Base-by-base conservation (phyloP, 2,888 invertebrate species). In the Tetanocera ferruginea region DNA sequence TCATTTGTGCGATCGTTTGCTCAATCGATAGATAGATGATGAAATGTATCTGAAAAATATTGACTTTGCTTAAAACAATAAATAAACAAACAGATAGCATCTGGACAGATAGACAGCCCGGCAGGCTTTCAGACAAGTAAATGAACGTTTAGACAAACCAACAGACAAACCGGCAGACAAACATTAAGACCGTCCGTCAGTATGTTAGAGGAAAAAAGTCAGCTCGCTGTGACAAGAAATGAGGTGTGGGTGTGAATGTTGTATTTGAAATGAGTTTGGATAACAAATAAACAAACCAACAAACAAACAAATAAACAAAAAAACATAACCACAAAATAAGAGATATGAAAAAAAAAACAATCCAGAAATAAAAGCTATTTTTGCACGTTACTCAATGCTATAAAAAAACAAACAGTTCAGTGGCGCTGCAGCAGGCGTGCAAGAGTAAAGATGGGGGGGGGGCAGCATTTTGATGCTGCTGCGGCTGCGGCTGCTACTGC, bases 161-260 rank as follows among this genome's bases (percentile, higher is more conserved):
- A 60, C 23, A 14, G 28, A n/a, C 60, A 60, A 9, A n/a, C 57
- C n/a, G 19, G 3, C 25, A 60, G 11, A 60, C 28, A 60, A 28
- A 60, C 28, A 28, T 28, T 14, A 14, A 19, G 25, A 28, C 28
- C 11, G 25, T 11, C 60, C 25, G 14, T 6, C 28, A 37, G 11
- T 43, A 72, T 57, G 37, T 19, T 19, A 28, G 3, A 31, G 28
- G 31, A n/a, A 14, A 28, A 43, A 62, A 49, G 23, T 8, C 25
- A 64, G 49, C 1, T 8, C 8, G 23, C 5, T 51, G 52, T 55
- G 66, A 66, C 55, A 55, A 52, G 75, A 34, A 52, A 55, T 55
- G 51, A 75, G 75, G 62, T 70, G 76, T 76, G 76, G 76, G 76
- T 60, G 76, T 69, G 76, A 76, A 60, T 76, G 69, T 43, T 69